Evolutionary conservation across 2,797 vertebrate species (phyloP).

Genomic region (Sternarchorhynchus goeldii): DNA sequence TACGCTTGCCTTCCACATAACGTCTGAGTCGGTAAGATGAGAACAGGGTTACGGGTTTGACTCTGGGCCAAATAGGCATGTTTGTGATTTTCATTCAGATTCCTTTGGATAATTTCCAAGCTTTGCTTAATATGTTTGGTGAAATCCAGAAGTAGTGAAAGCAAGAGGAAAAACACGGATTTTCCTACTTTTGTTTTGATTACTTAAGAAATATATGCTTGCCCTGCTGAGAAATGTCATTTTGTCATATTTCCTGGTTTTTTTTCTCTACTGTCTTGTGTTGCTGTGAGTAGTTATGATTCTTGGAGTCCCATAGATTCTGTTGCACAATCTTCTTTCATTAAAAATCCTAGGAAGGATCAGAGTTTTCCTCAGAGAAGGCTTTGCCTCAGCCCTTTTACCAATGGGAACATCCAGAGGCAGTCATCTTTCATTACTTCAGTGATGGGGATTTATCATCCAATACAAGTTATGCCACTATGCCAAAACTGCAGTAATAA

Average conservation of each 20-base stretch:
- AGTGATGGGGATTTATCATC: constrained; percentile 33
- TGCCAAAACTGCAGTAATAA: constrained; percentile 16
- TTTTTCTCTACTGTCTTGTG: not conserved
- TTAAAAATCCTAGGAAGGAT: not conserved
- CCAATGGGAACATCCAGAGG: constrained; percentile 36
- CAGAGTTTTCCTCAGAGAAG: constrained; percentile 6
- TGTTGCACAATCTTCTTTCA: not conserved
- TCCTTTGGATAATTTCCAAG: constrained; percentile 21
- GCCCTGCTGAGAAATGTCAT: not conserved
- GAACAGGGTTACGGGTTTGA: not conserved
- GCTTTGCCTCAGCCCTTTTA: not conserved
- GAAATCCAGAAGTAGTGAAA: not conserved
- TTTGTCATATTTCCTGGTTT: not conserved
- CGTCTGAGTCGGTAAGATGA: not conserved
- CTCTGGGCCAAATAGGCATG: not conserved
- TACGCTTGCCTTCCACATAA: constrained; percentile 36
- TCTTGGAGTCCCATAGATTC: constrained; percentile 1
- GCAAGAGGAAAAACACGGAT: constrained; percentile 12
- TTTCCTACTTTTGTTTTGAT: constrained; percentile 13
- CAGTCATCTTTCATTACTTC: constrained; percentile 40
- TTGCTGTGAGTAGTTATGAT: not conserved
- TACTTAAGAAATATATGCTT: not conserved
- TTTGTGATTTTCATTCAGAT: constrained; percentile 32
- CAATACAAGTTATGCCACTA: constrained; percentile 19
- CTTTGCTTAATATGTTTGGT: constrained; percentile 7